Base-by-base conservation (phyloP, 1,140 invertebrate genomes). In the Sesamia nonagrioides region DNA sequence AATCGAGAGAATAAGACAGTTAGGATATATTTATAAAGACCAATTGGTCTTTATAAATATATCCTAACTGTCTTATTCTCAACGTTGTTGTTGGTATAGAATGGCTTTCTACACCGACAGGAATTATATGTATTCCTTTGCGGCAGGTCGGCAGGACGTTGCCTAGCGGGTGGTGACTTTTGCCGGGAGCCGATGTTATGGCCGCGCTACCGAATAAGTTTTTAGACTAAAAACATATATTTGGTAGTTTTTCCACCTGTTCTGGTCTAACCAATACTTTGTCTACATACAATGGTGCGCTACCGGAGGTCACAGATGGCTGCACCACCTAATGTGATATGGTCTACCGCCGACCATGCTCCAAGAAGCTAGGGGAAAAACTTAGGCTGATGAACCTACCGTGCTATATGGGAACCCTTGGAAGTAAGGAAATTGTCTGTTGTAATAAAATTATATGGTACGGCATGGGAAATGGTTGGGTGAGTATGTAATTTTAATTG, bases 301-400 rank as follows among this genome's bases (percentile, higher is more conserved):
- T 93, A 93, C 91, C 83, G 89, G 84, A 85, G 84, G 88, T 91
- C 84, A 91, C 90, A 92, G 82, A 80, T 82, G 86, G 89, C 85
- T 90, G 91, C 74, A 1, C 63, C 63, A 42, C 15, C 52, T 93
- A 93, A 93, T 88, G 86, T 86, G 84, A 75, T 72, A 83, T 79
- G 87, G 82, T 88, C 84, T 77, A 77, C 82, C 84, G 81, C 80
- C 85, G 84, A 50, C 54, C 84, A 87, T 73, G 77, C 33, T 35
- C 40, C 63, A 81, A 87, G 75, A 83, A 71, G 58, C 15, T 68
- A 76, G 75, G 77, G 77, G 69, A 58, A 77, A 78, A 78, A 63
- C 73, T 18, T 27, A 54, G 77, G 77, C 52, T 82, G 72, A 77
- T 79, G 81, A 79, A 79, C 81, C 68, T 79, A 18, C 33, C 56